Percentiles rank a stretch among this genome's conserved stretches.
These are phyloP conservation scores for Brachyistius frenatus DNA, from an alignment of 2,113 vertebrate genomes.

Conservation along the genomic window DNA sequence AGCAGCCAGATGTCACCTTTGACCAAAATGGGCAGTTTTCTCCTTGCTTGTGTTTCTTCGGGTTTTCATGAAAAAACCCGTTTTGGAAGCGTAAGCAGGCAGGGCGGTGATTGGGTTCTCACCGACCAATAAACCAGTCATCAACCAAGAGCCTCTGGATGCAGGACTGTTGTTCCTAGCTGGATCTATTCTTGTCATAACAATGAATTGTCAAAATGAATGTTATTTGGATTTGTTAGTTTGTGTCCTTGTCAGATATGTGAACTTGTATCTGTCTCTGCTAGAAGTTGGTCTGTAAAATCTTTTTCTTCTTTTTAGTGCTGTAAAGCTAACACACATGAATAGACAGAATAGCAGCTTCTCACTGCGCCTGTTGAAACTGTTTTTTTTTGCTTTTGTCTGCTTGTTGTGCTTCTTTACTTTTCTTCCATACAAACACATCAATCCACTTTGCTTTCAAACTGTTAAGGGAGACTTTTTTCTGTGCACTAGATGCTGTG, in stretches of 20 bases:
- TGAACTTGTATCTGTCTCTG: background rate
- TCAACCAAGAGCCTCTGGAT: background rate
- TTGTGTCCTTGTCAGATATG: background rate
- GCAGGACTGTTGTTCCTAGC: background rate
- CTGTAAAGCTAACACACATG: background rate
- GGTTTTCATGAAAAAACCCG: background rate
- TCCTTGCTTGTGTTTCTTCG: constrained; percentile 1
- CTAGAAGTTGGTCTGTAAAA: background rate
- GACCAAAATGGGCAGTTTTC: background rate
- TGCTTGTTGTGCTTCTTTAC: background rate
- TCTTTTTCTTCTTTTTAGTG: background rate
- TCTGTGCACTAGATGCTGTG: background rate
- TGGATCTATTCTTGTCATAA: background rate
- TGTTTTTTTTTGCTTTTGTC: background rate
- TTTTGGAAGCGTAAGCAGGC: background rate
- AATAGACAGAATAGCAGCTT: background rate
- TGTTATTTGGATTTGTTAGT: background rate
- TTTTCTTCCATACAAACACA: background rate
- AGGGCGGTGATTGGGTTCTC: background rate
- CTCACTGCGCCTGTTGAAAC: background rate
- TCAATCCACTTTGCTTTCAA: background rate
- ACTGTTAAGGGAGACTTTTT: background rate
- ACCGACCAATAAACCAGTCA: background rate
- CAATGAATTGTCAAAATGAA: background rate
- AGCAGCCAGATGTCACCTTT: constrained; percentile 3